These are phyloP conservation scores for Valencia hispanica DNA, from an alignment of 2,797 vertebrate genomes.

Conservation along the genomic window DNA sequence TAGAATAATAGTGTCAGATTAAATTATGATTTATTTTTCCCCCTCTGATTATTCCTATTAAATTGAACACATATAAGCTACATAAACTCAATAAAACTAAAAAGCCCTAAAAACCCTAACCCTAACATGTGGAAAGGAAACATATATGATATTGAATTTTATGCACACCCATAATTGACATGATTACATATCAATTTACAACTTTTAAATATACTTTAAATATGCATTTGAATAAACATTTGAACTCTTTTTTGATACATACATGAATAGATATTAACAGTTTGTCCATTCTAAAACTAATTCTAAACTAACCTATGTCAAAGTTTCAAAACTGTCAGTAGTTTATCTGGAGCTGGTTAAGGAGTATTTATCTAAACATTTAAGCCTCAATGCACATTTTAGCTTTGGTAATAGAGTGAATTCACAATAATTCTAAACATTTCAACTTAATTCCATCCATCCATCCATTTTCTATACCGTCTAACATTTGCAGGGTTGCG, in stretches of 20 bases:
- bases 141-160: neutral
- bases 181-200: neutral
- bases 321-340: too few species aligned
- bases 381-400: neutral
- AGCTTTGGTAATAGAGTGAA: neutral
- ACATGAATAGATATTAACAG: too few species aligned
- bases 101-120: too few species aligned
- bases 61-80: neutral
- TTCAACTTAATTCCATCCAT: neutral
- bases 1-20: neutral
- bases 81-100: neutral
- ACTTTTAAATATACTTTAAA: too few species aligned
- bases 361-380: neutral
- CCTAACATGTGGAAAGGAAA: neutral
- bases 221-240: too few species aligned
- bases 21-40: neutral
- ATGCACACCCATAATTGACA: neutral
- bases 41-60: neutral
- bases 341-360: too few species aligned
- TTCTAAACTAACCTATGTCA: too few species aligned
- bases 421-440: neutral
- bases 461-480: too few species aligned
- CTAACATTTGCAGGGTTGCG: too few species aligned
- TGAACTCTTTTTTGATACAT: too few species aligned
- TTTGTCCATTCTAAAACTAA: too few species aligned